A percentile compares a stretch with the other conserved stretches of the same genome.
Conservation (phyloP, 2,888 invertebrate species). For the Zeuzera pyrina region DNA sequence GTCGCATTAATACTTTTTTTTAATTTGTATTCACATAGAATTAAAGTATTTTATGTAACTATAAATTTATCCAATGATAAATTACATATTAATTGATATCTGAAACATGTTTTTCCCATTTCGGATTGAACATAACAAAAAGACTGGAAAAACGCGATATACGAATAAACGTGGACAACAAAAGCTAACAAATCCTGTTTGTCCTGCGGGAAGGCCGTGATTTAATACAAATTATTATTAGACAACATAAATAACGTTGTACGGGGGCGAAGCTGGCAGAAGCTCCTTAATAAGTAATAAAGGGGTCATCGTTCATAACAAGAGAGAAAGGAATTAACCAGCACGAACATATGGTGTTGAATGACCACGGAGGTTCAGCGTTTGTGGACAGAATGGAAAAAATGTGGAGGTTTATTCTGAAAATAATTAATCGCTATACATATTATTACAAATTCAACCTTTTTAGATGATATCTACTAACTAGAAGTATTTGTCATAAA, state of each 20-base stretch:
- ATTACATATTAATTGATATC: too few relatives aligned
- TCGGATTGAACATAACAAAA: conserved; percentile 35
- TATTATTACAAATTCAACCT: too few relatives aligned
- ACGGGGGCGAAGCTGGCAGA: conserved; percentile 42
- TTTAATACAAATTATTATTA: conserved; percentile 75
- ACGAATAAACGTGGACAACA: conserved; percentile 46
- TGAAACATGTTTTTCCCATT: conserved; percentile 32
- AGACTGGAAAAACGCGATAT: conserved; percentile 31
- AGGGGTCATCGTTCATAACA: conserved; percentile 66
- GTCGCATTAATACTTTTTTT: too few relatives aligned
- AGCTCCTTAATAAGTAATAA: conserved; percentile 72
- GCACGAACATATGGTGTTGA: conserved; percentile 44
- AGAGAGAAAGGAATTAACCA: conserved; percentile 52
- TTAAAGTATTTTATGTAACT: too few relatives aligned
- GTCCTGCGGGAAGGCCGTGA: conserved; percentile 62
- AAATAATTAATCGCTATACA: too few relatives aligned
- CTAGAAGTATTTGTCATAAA: too few relatives aligned
- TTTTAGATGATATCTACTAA: too few relatives aligned
- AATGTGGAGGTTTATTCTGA: too few relatives aligned
- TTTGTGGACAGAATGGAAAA: too few relatives aligned
- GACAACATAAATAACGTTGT: conserved; percentile 68
- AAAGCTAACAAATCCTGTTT: conserved; percentile 69
- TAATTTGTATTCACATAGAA: too few relatives aligned
- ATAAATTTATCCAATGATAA: too few relatives aligned
- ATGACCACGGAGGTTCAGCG: conserved; percentile 6